phyloP scores from a whole-genome alignment of 2,797 vertebrate genomes.

The Meda fulgida region DNA sequence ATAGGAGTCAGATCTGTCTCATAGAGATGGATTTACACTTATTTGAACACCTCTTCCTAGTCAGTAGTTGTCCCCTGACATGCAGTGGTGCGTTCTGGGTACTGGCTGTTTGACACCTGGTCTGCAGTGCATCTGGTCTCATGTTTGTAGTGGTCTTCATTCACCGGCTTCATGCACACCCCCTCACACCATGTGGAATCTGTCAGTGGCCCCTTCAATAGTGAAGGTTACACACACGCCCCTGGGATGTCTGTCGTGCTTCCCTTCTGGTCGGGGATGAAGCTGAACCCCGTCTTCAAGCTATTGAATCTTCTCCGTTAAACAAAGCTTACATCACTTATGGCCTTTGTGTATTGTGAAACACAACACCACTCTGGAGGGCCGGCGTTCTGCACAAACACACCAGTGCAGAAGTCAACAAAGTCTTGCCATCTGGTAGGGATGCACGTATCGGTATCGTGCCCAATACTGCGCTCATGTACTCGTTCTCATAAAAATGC shows the following conservation, averaged over 20 bases:
- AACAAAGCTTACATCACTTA: constrained; percentile 57
- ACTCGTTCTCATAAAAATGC: no score
- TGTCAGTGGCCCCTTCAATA: constrained; percentile 53
- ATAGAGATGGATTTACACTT: constrained; percentile 11
- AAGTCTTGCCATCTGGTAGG: constrained; percentile 27
- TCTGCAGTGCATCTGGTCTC: constrained; percentile 55
- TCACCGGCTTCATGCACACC: constrained; percentile 53
- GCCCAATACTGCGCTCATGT: no score
- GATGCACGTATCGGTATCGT: no score
- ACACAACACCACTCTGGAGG: constrained; percentile 54
- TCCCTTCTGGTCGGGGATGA: constrained; percentile 47
- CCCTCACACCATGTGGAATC: constrained; percentile 56
- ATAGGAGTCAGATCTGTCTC: not conserved
- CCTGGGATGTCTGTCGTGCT: constrained; percentile 45
- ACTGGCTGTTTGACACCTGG: constrained; percentile 64
- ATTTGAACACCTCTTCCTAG: constrained; percentile 1
- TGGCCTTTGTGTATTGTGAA: constrained; percentile 54
- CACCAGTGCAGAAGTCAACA: constrained; percentile 45
- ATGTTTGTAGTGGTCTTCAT: constrained; percentile 59
- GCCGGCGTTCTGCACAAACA: constrained; percentile 45
- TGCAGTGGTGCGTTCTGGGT: constrained; percentile 32
- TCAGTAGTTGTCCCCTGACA: constrained; percentile 9
- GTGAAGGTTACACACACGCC: constrained; percentile 46
- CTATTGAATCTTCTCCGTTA: constrained; percentile 56
- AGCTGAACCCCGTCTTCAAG: constrained; percentile 49